Evolutionary conservation across 1,140 invertebrate species (phyloP).

Genomic region (Drosophila bocqueti): DNA sequence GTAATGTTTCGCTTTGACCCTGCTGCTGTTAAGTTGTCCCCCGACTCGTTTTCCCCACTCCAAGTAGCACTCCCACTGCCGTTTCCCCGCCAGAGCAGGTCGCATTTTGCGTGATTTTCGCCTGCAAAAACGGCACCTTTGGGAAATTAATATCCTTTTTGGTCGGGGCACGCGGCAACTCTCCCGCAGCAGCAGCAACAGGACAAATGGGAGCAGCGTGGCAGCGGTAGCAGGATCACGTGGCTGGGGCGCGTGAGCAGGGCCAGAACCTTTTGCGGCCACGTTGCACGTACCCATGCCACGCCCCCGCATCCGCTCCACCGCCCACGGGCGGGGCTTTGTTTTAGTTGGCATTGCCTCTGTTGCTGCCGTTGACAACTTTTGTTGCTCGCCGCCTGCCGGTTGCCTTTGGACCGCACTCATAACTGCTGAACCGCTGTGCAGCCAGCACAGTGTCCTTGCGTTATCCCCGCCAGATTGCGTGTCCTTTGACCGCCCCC

Average conservation of each 20-base stretch:
- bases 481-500: constrained; percentile 50
- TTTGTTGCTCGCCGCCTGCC: constrained; percentile 51
- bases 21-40: constrained; percentile 49
- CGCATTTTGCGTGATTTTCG: constrained; percentile 77
- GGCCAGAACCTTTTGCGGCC: constrained; percentile 70
- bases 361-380: constrained; percentile 78
- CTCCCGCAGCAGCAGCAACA: constrained; percentile 20
- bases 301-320: constrained; percentile 18
- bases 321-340: constrained; percentile 50
- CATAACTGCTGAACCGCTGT: constrained; percentile 57
- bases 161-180: constrained; percentile 56
- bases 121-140: constrained; percentile 79
- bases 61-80: neutral
- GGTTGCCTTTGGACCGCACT: constrained; percentile 28
- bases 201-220: constrained; percentile 15
- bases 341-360: constrained; percentile 67
- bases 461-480: constrained; percentile 73
- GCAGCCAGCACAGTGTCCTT: constrained; percentile 33
- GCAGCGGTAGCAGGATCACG: constrained; percentile 47
- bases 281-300: constrained; percentile 69
- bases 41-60: constrained; percentile 24
- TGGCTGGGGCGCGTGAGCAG: constrained; percentile 70
- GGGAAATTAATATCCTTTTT: constrained; percentile 85
- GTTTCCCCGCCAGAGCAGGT: neutral
- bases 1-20: constrained; percentile 18